phyloP scores from a whole-genome alignment of 2,113 vertebrate genomes.

The Herpetotheres cachinnans region DNA sequence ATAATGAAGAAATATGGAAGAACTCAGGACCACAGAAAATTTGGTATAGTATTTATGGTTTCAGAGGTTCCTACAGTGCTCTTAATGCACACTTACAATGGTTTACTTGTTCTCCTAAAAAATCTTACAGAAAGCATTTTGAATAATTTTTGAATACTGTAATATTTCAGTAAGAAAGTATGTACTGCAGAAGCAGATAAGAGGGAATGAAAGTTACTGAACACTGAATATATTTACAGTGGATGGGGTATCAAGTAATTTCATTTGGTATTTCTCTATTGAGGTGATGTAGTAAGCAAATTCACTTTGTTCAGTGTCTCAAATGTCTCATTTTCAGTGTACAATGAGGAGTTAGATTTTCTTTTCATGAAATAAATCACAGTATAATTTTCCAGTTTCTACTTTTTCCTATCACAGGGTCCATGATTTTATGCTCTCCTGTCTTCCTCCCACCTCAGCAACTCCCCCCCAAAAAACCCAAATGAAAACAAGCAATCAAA shows the following conservation, averaged over 20 bases:
- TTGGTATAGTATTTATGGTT: not conserved
- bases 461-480: accelerated
- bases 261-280: not conserved
- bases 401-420: not conserved
- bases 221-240: not conserved
- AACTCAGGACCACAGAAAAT: not conserved
- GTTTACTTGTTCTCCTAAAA: not conserved
- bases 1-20: not conserved
- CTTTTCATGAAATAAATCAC: not conserved
- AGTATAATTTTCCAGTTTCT: not conserved
- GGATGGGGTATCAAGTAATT: not conserved
- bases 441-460: not conserved
- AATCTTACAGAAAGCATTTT: not conserved
- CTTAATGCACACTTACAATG: not conserved
- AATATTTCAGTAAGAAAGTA: not conserved
- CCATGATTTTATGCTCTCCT: not conserved
- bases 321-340: not conserved
- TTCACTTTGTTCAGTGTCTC: not conserved
- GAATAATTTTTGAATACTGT: not conserved
- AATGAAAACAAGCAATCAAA: not conserved
- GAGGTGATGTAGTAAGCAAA: not conserved
- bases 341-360: not conserved
- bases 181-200: not conserved
- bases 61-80: not conserved
- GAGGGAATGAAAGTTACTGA: not conserved